A percentile compares a stretch with the other conserved stretches of the same genome.
These are phyloP conservation scores for Danio choprae DNA, from an alignment of 2,797 vertebrate species.

Conservation along the genomic window DNA sequence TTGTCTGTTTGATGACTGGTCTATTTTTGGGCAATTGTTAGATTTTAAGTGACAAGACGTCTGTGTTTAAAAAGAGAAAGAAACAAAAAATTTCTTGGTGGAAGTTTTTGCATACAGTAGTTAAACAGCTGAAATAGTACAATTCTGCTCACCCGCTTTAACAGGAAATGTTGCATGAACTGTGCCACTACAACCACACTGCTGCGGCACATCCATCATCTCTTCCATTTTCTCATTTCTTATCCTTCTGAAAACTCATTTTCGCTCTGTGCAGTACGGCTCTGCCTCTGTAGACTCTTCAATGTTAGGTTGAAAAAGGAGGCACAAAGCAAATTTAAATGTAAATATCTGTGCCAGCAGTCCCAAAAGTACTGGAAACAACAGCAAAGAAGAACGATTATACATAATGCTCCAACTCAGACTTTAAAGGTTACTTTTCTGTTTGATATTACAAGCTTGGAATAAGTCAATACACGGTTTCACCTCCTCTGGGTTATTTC, in stretches of 20 bases:
- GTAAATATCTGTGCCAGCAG: constrained; percentile 33
- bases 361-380: constrained; percentile 8
- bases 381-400: not conserved
- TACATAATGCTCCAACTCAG: not conserved
- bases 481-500: not conserved
- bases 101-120: not conserved
- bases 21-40: too few species aligned
- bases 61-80: too few species aligned
- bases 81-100: too few species aligned
- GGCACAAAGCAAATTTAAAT: constrained; percentile 36
- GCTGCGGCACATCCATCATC: not conserved
- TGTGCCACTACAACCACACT: not conserved
- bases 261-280: not conserved
- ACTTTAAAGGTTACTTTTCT: constrained; percentile 2
- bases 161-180: not conserved
- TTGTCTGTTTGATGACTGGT: too few species aligned
- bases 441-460: constrained; percentile 9
- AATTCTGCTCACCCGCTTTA: not conserved
- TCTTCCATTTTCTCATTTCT: constrained; percentile 34
- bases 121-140: not conserved
- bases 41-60: too few species aligned
- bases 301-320: constrained; percentile 6
- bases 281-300: constrained; percentile 18
- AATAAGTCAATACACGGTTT: constrained; percentile 6
- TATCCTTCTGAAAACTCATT: constrained; percentile 17